Evolutionary conservation across 2,113 vertebrate species (phyloP).

Genomic region (Butorides virescens): DNA sequence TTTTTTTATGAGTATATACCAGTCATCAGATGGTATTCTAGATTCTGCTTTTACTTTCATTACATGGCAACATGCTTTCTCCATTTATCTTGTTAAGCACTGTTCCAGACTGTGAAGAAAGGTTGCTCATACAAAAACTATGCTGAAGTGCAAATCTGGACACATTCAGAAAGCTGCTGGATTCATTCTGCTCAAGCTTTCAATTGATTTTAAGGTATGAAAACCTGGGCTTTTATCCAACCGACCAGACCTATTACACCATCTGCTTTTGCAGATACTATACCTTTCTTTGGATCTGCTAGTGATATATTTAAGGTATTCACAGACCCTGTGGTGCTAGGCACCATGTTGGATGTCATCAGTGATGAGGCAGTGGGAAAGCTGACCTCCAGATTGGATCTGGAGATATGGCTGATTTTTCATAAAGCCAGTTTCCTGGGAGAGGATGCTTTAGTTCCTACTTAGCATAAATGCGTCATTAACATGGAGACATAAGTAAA

Average conservation of each 20-base stretch:
- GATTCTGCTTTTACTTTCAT: slow-evolving; percentile 25
- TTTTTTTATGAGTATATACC: neutral
- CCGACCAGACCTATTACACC: slow-evolving; percentile 44
- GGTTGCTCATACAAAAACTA: slow-evolving; percentile 56
- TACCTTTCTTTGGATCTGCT: slow-evolving; percentile 42
- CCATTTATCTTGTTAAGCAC: slow-evolving; percentile 31
- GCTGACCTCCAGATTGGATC: neutral
- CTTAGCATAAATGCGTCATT: neutral
- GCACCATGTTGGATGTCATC: neutral
- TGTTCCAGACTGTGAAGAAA: slow-evolving; percentile 23
- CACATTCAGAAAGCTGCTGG: slow-evolving; percentile 30
- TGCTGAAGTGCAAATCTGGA: slow-evolving; percentile 46
- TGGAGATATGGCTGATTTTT: neutral
- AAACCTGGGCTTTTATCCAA: slow-evolving; percentile 57
- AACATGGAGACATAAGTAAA: neutral
- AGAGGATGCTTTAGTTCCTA: neutral
- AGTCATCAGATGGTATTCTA: neutral
- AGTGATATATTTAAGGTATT: slow-evolving; percentile 14
- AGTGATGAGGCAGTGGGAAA: neutral
- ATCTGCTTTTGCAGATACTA: slow-evolving; percentile 57
- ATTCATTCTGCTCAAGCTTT: slow-evolving; percentile 37
- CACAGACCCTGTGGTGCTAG: neutral
- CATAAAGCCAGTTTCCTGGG: neutral
- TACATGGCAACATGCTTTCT: slow-evolving; percentile 30
- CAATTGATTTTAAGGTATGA: slow-evolving; percentile 53